phyloP scores from a whole-genome alignment of 2,888 invertebrate genomes.

The Seladonia tumulorum region DNA sequence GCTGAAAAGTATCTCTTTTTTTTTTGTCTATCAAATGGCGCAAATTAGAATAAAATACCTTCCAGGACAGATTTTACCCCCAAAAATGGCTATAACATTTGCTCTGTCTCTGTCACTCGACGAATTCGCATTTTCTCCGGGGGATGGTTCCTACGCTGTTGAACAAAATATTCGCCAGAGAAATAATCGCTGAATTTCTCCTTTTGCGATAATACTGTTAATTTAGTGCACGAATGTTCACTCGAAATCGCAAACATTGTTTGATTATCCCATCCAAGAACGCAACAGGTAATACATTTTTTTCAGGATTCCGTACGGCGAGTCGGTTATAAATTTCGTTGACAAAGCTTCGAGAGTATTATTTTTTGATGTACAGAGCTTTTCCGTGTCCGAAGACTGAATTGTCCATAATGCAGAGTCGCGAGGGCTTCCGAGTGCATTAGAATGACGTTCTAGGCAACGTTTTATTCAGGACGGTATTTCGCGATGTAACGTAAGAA shows the following conservation, averaged over 20 bases:
- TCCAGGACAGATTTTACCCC: too few species aligned
- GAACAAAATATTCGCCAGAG: too few species aligned
- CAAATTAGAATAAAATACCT: too few species aligned
- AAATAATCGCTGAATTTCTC: too few species aligned
- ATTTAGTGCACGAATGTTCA: too few species aligned
- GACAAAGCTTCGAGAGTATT: neutral
- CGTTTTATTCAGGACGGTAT: neutral
- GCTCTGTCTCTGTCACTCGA: neutral
- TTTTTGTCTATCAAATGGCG: too few species aligned
- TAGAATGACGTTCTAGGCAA: neutral
- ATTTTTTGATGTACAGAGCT: neutral
- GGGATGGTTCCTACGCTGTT: too few species aligned
- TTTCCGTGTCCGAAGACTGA: neutral
- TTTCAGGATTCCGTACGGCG: neutral
- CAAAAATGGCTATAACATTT: too few species aligned
- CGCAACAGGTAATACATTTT: neutral
- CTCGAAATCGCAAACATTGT: too few species aligned
- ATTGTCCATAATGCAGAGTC: neutral
- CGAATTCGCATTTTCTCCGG: too few species aligned
- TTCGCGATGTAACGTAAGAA: neutral
- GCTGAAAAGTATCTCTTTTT: too few species aligned
- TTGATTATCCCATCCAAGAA: neutral
- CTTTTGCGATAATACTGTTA: too few species aligned
- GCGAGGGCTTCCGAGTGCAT: neutral
- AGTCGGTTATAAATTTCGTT: neutral